phyloP scores from a whole-genome alignment of 2,888 invertebrate species.

The Mythimna ferrago region DNA sequence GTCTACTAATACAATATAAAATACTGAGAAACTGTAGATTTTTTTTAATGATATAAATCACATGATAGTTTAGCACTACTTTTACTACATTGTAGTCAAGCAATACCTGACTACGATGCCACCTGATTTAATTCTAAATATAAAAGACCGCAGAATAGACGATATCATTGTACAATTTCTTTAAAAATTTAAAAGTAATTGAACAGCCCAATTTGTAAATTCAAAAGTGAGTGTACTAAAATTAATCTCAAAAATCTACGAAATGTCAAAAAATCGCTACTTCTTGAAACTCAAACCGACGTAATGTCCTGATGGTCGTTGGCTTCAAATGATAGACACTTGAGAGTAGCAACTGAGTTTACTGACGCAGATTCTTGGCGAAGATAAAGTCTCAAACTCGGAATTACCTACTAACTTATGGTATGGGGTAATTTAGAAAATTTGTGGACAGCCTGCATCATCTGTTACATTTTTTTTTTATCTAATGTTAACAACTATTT shows the following conservation, averaged over 20 bases:
- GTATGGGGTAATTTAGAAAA: slow-evolving; percentile 12
- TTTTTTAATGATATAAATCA: too few species aligned
- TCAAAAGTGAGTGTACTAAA: too few species aligned
- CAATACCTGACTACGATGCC: too few species aligned
- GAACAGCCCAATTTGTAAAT: background rate
- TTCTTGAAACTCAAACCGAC: slow-evolving; percentile 53
- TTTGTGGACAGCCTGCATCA: background rate
- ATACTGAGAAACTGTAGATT: too few species aligned
- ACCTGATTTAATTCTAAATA: too few species aligned
- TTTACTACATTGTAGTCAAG: too few species aligned
- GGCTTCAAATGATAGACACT: slow-evolving; percentile 67
- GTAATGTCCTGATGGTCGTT: slow-evolving; percentile 62
- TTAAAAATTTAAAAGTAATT: background rate
- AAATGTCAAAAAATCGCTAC: slow-evolving; percentile 1
- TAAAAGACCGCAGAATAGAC: background rate
- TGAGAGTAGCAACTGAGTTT: slow-evolving; percentile 64
- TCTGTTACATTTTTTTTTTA: background rate
- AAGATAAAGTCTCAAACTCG: slow-evolving; percentile 39
- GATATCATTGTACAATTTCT: background rate
- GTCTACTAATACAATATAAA: background rate
- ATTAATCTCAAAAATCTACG: background rate
- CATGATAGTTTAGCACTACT: too few species aligned
- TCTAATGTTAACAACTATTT: background rate
- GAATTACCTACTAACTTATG: slow-evolving; percentile 40
- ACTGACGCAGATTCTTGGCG: slow-evolving; percentile 51